Base-by-base conservation (phyloP, 2,797 vertebrate genomes). In the Gouania willdenowi region DNA sequence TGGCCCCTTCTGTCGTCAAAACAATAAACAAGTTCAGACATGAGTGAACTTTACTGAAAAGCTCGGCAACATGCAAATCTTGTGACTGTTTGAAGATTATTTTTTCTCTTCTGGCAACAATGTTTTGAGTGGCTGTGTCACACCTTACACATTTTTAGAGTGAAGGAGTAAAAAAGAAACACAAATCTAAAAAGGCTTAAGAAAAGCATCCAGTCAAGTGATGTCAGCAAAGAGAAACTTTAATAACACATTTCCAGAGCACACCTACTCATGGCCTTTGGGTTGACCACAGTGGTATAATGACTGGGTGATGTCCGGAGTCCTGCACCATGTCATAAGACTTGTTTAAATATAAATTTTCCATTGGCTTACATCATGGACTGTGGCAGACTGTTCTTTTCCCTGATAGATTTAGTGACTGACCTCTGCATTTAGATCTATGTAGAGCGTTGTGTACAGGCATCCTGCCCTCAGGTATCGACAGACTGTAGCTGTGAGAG, bases 341-440 rank as follows among this genome's bases (percentile, higher is more conserved):
- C 8, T 30, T n/a, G n/a, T 72, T 62, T 41, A 33, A 47, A 35
- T 38, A 16, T 12, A 19, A 48, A 26, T 63, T 67, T 79, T 79
- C 73, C 70, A 79, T 56, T 49, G 36, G 33, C 8, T n/a, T n/a
- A n/a, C n/a, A 1, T 11, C 8, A 17, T 52, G 59, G 58, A 38
- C 54, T 45, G 41, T 9, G 21, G 39, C 44, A 51, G 50, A 27
- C 28, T 44, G 44, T 42, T 33, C 41, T 23, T 34, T 19, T 32
- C 30, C 26, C 31, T 13, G 49, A 51, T 6, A 29, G 33, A 44
- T 26, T 26, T 11, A 10, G n/a, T n/a, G 46, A 45, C 39, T 30
- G 40, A 50, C 41, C 41, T 6, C 26, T 36, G 36, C 5, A 16
- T 61, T 66, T 11, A 29, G 46, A 80, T 74, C 61, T n/a, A 28